A percentile compares a stretch with the other conserved stretches of the same genome.
Evolutionary conservation across 2,113 vertebrate genomes (phyloP).

Genomic region (Toxostoma redivivum): DNA sequence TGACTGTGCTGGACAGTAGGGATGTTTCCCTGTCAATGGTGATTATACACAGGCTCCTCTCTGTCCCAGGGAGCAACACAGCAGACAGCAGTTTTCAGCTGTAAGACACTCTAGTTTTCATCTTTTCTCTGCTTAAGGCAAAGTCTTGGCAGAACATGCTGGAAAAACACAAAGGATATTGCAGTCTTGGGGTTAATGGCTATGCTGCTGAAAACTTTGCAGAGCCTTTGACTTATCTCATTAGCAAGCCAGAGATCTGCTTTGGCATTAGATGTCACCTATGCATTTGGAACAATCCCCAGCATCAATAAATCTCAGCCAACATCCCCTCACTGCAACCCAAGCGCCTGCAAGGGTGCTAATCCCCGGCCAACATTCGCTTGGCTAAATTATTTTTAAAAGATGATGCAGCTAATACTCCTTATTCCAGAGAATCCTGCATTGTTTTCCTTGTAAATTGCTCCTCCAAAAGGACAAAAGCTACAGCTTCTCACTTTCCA

Average conservation of each 20-base stretch:
- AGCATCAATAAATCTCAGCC: constrained; percentile 22
- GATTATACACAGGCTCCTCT: neutral
- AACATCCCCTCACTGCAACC: neutral
- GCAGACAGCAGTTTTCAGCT: constrained; percentile 6
- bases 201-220: constrained; percentile 14
- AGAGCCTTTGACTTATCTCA: constrained; percentile 45
- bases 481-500: constrained; percentile 57
- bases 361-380: constrained; percentile 22
- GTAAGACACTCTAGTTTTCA: constrained; percentile 9
- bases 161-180: constrained; percentile 61
- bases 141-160: constrained; percentile 28
- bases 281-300: constrained; percentile 12
- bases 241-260: constrained; percentile 23
- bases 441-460: constrained; percentile 69
- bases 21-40: neutral
- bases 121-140: neutral
- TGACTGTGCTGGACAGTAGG: neutral
- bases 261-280: constrained; percentile 47
- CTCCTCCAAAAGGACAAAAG: constrained; percentile 64
- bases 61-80: neutral
- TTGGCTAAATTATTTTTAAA: constrained; percentile 64
- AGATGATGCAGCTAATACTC: constrained; percentile 59
- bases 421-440: constrained; percentile 59
- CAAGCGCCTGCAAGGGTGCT: constrained; percentile 1
- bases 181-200: constrained; percentile 49